Evolutionary conservation across 2,888 invertebrate genomes (phyloP).

Genomic region (Acanthosoma haemorrhoidale): DNA sequence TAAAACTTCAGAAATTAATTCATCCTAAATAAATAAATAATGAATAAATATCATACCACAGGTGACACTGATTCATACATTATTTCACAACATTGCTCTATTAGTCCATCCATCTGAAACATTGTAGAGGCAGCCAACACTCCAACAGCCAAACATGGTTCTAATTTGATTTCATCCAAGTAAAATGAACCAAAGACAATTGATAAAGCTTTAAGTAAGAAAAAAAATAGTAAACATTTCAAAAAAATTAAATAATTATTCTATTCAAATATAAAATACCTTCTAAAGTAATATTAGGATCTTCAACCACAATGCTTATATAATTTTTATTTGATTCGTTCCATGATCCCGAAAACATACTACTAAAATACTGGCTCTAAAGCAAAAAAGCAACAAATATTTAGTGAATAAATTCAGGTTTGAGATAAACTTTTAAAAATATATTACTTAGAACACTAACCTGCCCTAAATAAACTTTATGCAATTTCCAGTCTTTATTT

Average conservation of each 20-base stretch:
- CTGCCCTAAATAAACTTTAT: conserved; percentile 73
- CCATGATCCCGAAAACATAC: conserved; percentile 78
- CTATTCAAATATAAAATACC: conserved; percentile 49
- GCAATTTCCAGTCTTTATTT: conserved; percentile 66
- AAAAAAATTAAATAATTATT: not conserved
- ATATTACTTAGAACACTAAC: conserved; percentile 18
- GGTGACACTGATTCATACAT: conserved; percentile 71
- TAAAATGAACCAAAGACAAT: conserved; percentile 71
- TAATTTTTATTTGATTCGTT: conserved; percentile 61
- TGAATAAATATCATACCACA: conserved; percentile 46
- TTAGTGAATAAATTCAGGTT: not conserved
- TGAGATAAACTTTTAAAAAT: not conserved
- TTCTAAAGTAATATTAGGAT: conserved; percentile 63
- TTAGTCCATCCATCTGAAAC: conserved; percentile 66
- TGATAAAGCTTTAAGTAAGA: conserved; percentile 57
- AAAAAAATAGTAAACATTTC: conserved; percentile 29
- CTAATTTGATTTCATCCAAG: conserved; percentile 64
- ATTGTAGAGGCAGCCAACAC: conserved; percentile 68
- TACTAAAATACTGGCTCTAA: conserved; percentile 69
- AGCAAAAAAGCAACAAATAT: conserved; percentile 33
- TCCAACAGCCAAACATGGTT: conserved; percentile 60
- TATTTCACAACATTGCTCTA: conserved; percentile 65
- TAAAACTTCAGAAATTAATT: too few relatives aligned
- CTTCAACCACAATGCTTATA: conserved; percentile 63
- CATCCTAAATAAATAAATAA: not conserved